Base-by-base conservation (phyloP, 2,888 invertebrate genomes). In the Hirtodrosophila trivittata region DNA sequence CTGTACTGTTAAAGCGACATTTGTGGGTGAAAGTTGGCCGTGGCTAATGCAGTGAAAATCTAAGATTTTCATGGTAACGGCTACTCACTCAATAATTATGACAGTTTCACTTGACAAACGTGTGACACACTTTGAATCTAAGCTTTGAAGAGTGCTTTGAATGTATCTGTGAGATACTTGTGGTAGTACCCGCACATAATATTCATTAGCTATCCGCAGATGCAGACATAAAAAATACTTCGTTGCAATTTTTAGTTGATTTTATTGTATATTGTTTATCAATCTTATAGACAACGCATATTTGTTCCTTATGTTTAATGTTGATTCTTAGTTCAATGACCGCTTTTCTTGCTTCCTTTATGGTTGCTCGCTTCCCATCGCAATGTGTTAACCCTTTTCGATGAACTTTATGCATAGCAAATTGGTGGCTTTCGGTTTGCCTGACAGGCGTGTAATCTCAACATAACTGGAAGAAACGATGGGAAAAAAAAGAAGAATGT, bases 371-470 rank as follows among this genome's bases (percentile, higher is more conserved):
- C n/a, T n/a, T n/a, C n/a, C n/a, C n/a, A n/a, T n/a, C n/a, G n/a
- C 18, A 21, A 21, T 1, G 7, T n/a, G 7, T 28, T 47, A 12
- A 50, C 49, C 57, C 70, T 55, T 47, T 49, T 35, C 49, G 50
- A 46, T 46, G 21, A 30, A 65, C 38, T 56, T 66, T 66, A 51
- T 51, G 72, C 60, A 60, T 51, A 37, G 60, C 59, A 72, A 69
- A 72, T 56, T 55, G 38, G 39, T 33, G 46, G 60, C 42, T 66
- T 52, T 52, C 18, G 46, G 64, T 68, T 43, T 38, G 64, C 10
- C 64, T 78, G 78, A 78, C 86, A 78, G 66, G 75, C 78, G 86
- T 78, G 83, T 78, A 78, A 78, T 85, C 86, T 82, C 65, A 35
- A 30, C 75, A 49, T 65, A 77, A 81, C 66, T 66, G 75, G 57